phyloP scores from a whole-genome alignment of 2,888 invertebrate species.

The Hylaea fasciaria region DNA sequence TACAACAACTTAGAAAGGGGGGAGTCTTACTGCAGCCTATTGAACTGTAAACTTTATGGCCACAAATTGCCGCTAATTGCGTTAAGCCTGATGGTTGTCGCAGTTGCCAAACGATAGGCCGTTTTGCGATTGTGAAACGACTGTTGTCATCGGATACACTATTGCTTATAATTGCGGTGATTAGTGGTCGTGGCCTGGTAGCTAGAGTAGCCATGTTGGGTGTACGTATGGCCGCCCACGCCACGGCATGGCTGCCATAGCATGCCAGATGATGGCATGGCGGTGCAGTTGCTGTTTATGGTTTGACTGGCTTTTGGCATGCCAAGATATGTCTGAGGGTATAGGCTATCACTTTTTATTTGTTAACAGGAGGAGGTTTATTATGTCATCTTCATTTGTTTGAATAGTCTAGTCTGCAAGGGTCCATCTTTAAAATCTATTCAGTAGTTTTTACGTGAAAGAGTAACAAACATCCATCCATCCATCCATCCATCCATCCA shows the following conservation, averaged over 20 bases:
- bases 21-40: background rate
- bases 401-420: no score
- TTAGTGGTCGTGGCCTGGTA: constrained; percentile 37
- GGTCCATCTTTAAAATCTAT: no score
- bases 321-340: no score
- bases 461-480: no score
- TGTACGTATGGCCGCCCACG: constrained; percentile 19
- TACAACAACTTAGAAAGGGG: background rate
- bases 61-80: constrained; percentile 12
- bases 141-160: constrained; percentile 55
- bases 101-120: constrained; percentile 26
- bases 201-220: background rate
- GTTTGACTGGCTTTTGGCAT: no score
- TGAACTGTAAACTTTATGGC: constrained; percentile 25
- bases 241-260: constrained; percentile 21
- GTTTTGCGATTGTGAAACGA: constrained; percentile 47
- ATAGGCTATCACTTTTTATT: no score
- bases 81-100: constrained; percentile 23
- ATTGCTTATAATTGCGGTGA: constrained; percentile 56
- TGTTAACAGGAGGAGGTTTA: no score
- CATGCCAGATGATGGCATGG: constrained; percentile 15
- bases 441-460: no score
- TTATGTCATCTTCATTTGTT: no score
- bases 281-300: background rate
- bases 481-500: no score